phyloP scores from a whole-genome alignment of 2,797 vertebrate species.

The Phataginus tetradactyla region DNA sequence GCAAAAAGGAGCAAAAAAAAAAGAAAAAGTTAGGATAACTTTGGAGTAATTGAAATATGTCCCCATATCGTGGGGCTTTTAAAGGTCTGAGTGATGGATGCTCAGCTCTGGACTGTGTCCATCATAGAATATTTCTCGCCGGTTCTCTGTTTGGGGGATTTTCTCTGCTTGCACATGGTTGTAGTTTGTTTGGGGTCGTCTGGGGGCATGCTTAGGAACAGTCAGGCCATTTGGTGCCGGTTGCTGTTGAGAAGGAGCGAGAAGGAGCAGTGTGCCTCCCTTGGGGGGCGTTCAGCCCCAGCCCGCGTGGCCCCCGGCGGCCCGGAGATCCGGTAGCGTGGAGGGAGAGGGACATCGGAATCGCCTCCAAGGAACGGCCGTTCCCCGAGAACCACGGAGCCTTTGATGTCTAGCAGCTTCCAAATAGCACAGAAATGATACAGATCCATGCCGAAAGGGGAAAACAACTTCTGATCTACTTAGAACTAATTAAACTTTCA shows the following conservation, averaged over 20 bases:
- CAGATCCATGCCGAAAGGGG: slow-evolving; percentile 70
- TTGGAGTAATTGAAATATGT: not conserved
- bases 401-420: slow-evolving; percentile 80
- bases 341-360: slow-evolving; percentile 50
- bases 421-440: slow-evolving; percentile 73
- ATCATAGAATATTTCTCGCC: not conserved
- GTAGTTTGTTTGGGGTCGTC: slow-evolving; percentile 22
- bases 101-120: not conserved
- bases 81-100: not conserved
- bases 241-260: slow-evolving; percentile 46
- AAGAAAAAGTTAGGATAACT: not conserved
- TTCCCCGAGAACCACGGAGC: slow-evolving; percentile 68
- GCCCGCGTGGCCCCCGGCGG: not conserved
- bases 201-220: slow-evolving; percentile 36
- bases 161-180: not conserved
- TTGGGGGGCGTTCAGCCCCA: not conserved
- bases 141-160: not conserved
- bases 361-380: slow-evolving; percentile 57
- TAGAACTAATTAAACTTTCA: slow-evolving; percentile 88
- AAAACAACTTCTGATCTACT: slow-evolving; percentile 77
- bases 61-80: not conserved
- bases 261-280: slow-evolving; percentile 22
- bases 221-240: slow-evolving; percentile 45
- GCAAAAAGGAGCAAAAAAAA: not conserved
- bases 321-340: slow-evolving; percentile 45